Evolutionary conservation across 2,888 invertebrate species (phyloP), one percentile per base, ranked within the genome.

Genomic region (Isoperla grammatica): DNA sequence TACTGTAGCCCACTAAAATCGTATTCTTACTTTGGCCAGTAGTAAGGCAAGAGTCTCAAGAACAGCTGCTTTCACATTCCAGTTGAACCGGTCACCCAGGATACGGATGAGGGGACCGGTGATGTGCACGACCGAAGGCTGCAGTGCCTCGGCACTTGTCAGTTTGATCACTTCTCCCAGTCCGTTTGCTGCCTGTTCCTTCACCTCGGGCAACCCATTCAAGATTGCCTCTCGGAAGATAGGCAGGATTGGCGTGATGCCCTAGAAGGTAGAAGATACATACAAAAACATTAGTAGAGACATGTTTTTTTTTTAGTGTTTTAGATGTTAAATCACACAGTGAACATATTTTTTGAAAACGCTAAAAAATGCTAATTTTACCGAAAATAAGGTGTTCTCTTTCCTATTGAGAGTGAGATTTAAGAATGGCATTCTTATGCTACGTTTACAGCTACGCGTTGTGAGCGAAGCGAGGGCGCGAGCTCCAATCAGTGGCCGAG

Each of bases 31-130:
- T 83, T 97, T 98, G 35, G 87, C 86, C 9, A 99, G 79, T n/a
- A 99, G 79, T 63, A 90, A 83, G 0, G 95, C 94, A 20, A 99
- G 78, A 0, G 96, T 95, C 73, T 97, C 95, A 22, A 99, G 78
- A 35, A 99, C 95, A 29, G 97, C 95, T 0, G 95, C 93, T 76
- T 98, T 98, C 1, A 98, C 94, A 69, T 88, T 92, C 70, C 90
- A 86, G 70, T 89, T 90, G 76, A 96, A 98, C 62, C 97, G 82
- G 75, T 96, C 95, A 9, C 98, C 98, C 56, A 99, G 83, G 73
- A 98, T 96, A 69, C 99, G 85, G 76, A 99, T 99, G 64, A 99
- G 81, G 0, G 99, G 98, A 1, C 99, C 99, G 3, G 98, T 98
- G 69, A 99, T 94, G 73, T 95, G 91, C 63, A 98, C 91, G 2